Evolutionary conservation across 92 coral and sea anemone species (phyloP).

Genomic region (Blastomussa wellsi): DNA sequence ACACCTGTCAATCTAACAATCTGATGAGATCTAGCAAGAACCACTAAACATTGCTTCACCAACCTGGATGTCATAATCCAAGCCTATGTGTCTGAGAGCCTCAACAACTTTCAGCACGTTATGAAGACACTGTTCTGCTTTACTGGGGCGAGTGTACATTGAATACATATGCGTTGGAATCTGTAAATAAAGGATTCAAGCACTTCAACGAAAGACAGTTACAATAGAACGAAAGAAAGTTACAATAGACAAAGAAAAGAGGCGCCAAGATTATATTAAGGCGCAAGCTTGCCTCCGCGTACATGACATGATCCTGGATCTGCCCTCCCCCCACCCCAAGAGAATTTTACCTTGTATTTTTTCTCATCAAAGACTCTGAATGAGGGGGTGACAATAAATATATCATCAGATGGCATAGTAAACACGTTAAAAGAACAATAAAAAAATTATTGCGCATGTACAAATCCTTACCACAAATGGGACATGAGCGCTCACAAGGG

Average conservation of each 20-base stretch:
- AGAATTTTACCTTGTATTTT: background rate
- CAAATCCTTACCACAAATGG: conserved; percentile 82
- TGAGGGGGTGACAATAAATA: background rate
- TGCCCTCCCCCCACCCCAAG: too few relatives aligned
- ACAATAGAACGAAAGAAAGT: background rate
- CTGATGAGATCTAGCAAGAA: too few relatives aligned
- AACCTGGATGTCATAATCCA: conserved; percentile 97
- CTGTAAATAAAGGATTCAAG: conserved; percentile 35
- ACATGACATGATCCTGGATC: background rate
- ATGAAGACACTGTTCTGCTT: conserved; percentile 94
- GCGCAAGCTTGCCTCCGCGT: too few relatives aligned
- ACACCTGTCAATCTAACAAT: too few relatives aligned
- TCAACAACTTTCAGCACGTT: conserved; percentile 90
- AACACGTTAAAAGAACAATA: background rate
- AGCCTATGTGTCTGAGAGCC: conserved; percentile 83
- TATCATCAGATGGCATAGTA: background rate
- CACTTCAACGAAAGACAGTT: background rate
- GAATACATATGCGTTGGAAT: conserved; percentile 85
- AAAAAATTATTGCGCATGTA: background rate
- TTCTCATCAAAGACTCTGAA: background rate
- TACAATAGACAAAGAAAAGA: background rate
- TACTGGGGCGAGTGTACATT: conserved; percentile 87
- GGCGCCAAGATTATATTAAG: too few relatives aligned
- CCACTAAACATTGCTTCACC: too few relatives aligned
- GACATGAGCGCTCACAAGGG: conserved; percentile 86